Base-by-base conservation (phyloP, 2,888 invertebrate species). In the Pedicia rivosa region DNA sequence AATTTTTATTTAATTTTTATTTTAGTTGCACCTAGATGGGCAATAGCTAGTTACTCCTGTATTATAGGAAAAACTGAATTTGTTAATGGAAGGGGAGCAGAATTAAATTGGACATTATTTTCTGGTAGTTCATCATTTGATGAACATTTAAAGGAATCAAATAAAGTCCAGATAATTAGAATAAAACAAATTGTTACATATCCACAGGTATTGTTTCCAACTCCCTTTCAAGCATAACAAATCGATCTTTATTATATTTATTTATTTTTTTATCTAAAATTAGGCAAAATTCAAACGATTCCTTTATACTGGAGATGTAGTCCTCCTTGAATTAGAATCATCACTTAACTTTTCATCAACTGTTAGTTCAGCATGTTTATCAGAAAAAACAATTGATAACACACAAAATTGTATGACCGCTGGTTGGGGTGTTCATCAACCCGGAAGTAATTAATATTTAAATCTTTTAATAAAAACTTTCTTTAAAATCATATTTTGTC, bases 351-450 rank as follows among this genome's bases (percentile, higher is more conserved):
- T 72, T 35, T 64, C 62, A 3, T 55, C 62, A 40, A 66, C 67
- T 44, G 62, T 72, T 9, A 67, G 66, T 40, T 66, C 72, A 6
- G 63, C 70, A 41, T 75, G 74, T 48, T 53, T 74, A 24, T 69
- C 72, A 1, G 51, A 56, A 9, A 50, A 55, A 39, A 52, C 55
- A 27, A 58, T 67, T 14, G 59, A 67, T 53, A 57, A 61, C 24
- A 52, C 64, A 33, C 67, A 69, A 45, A 47, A 66, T 12, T 73
- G 73, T 48, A 66, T 71, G 2, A 66, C 66, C 9, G 69, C 68
- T 22, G 70, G 72, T 29, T 74, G 72, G 72, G 35, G 40, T 26
- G 25, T 40, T 12, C 32, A 32, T 14, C 17, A 32, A 20, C 32
- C 32, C n/a, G 32, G 14, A 32, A 20, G 32, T 32, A 32, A 13